Evolutionary conservation across 2,797 vertebrate genomes (phyloP).

Genomic region (Alectoris magna): DNA sequence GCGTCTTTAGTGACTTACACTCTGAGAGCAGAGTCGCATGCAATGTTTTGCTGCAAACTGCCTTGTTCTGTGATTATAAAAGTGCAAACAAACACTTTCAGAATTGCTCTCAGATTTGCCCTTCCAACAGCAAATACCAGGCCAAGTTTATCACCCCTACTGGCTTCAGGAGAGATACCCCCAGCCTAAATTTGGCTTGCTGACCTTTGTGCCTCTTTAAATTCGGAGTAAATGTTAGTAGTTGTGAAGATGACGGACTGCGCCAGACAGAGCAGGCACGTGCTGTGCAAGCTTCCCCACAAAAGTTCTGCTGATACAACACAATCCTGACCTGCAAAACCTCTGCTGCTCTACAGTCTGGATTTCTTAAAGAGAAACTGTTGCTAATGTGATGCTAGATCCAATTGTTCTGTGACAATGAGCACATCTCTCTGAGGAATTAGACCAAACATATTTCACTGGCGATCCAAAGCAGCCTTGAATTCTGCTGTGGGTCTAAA

Average conservation of each 20-base stretch:
- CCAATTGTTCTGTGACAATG: slow-evolving; percentile 13
- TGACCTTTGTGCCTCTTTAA: slow-evolving; percentile 41
- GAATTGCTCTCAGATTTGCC: background rate
- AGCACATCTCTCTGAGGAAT: slow-evolving; percentile 11
- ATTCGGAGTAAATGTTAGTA: slow-evolving; percentile 63
- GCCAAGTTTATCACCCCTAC: slow-evolving; percentile 6
- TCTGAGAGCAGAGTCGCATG: background rate
- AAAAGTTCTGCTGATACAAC: slow-evolving; percentile 70
- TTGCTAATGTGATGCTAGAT: background rate
- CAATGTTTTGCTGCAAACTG: background rate
- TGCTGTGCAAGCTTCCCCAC: slow-evolving; percentile 65
- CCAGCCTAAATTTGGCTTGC: slow-evolving; percentile 22
- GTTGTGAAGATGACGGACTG: slow-evolving; percentile 21
- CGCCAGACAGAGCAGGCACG: slow-evolving; percentile 65
- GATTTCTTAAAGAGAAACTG: slow-evolving; percentile 62
- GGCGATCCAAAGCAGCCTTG: background rate
- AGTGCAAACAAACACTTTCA: slow-evolving; percentile 13
- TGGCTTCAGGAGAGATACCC: slow-evolving; percentile 7
- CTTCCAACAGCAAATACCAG: slow-evolving; percentile 9
- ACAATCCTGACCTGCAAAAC: slow-evolving; percentile 66
- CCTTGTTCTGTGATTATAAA: background rate
- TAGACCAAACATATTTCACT: background rate
- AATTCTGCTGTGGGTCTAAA: slow-evolving; percentile 11
- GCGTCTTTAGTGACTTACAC: background rate
- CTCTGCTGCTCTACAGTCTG: slow-evolving; percentile 18